Evolutionary conservation across 2,888 invertebrate genomes (phyloP).

Genomic region (Coenonympha arcania): DNA sequence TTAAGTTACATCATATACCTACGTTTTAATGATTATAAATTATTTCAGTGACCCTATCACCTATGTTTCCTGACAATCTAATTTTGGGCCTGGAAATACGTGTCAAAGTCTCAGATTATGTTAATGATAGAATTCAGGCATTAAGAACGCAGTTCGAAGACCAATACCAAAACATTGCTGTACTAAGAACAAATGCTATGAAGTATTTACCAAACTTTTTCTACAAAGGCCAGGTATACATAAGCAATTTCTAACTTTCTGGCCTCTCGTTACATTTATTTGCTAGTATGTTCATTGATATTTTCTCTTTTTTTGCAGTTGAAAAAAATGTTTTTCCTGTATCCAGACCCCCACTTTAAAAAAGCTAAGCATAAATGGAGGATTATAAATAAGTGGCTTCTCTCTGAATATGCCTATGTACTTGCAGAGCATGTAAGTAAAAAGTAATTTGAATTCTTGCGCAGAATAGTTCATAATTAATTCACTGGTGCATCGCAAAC

Average conservation of each 20-base stretch:
- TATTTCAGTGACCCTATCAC: constrained; percentile 85
- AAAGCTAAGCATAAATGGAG: constrained; percentile 99
- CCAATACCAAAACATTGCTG: constrained; percentile 93
- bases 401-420: constrained; percentile 98
- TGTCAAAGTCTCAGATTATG: constrained; percentile 98
- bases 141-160: constrained; percentile 82
- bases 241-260: background rate
- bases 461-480: too few relatives aligned
- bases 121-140: constrained; percentile 93
- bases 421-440: constrained; percentile 82
- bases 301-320: constrained; percentile 78
- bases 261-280: background rate
- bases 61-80: constrained; percentile 90
- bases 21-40: constrained; percentile 5
- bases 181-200: constrained; percentile 98
- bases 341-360: constrained; percentile 99
- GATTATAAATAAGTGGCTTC: constrained; percentile 92
- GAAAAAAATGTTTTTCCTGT: constrained; percentile 97
- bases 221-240: constrained; percentile 92
- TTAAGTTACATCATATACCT: background rate
- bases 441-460: too few relatives aligned
- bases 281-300: too few relatives aligned
- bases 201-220: constrained; percentile 99
- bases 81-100: constrained; percentile 98
- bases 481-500: too few relatives aligned